Conservation (phyloP, 2,888 invertebrate genomes). For the Lasioglossum malachurum region DNA sequence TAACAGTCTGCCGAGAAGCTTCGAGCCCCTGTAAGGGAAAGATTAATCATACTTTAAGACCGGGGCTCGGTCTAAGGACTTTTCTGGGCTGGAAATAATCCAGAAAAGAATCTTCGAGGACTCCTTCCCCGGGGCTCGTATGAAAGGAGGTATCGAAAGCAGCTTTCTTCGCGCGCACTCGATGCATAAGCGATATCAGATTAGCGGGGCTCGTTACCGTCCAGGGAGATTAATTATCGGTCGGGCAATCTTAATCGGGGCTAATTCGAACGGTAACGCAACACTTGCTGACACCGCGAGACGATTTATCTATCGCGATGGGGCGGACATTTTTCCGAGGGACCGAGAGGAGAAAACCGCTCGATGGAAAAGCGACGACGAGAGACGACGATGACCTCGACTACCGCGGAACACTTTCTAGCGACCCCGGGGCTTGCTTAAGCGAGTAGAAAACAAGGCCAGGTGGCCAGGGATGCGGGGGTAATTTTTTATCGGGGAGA, state of each 20-base stretch:
- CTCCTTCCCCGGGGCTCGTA: not conserved
- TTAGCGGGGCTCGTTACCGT: slow-evolving; percentile 25
- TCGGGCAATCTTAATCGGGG: slow-evolving; percentile 44
- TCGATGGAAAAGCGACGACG: slow-evolving; percentile 34
- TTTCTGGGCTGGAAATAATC: slow-evolving; percentile 46
- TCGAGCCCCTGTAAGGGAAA: slow-evolving; percentile 18
- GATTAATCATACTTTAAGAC: slow-evolving; percentile 56
- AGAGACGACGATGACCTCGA: slow-evolving; percentile 31
- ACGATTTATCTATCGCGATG: slow-evolving; percentile 51
- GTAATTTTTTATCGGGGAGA: slow-evolving; percentile 61
- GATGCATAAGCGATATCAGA: slow-evolving; percentile 51
- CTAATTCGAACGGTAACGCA: slow-evolving; percentile 44
- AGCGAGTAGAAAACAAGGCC: slow-evolving; percentile 68
- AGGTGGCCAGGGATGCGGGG: slow-evolving; percentile 52
- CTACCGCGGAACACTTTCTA: slow-evolving; percentile 51
- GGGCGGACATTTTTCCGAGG: slow-evolving; percentile 31
- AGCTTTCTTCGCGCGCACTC: slow-evolving; percentile 18
- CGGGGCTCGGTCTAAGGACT: slow-evolving; percentile 19
- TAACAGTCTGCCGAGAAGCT: slow-evolving; percentile 36
- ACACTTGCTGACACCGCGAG: slow-evolving; percentile 35
- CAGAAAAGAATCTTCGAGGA: slow-evolving; percentile 47
- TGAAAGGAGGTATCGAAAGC: slow-evolving; percentile 25
- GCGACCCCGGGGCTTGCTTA: slow-evolving; percentile 49
- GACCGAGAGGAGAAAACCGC: not conserved
- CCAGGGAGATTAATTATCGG: slow-evolving; percentile 53